A percentile compares a stretch with the other conserved stretches of the same genome.
phyloP scores from a whole-genome alignment of 2,113 vertebrate species.

The Dunckerocampus dactyliophorus region DNA sequence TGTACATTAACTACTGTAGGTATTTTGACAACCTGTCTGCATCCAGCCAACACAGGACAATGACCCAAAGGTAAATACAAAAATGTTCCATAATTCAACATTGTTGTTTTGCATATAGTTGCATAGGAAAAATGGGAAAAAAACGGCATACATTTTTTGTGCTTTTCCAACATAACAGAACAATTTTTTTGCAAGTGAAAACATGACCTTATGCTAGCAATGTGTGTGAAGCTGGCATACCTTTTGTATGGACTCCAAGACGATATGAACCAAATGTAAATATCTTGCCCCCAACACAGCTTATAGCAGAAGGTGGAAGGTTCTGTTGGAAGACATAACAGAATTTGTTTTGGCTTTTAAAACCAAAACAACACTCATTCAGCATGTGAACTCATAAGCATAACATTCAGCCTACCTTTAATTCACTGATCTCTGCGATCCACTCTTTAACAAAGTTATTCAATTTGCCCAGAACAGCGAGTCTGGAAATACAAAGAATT shows the following conservation, averaged over 20 bases:
- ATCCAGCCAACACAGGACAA: no score
- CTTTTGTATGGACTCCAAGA: slow-evolving; percentile 98
- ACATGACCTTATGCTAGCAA: no score
- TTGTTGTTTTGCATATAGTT: no score
- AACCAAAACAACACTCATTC: background rate
- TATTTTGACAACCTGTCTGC: no score
- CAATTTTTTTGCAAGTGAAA: background rate
- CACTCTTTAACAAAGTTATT: slow-evolving; percentile 93
- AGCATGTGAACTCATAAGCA: background rate
- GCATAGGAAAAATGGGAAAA: no score
- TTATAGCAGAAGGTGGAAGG: slow-evolving; percentile 80
- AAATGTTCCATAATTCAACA: no score
- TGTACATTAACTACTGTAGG: no score
- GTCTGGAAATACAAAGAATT: slow-evolving; percentile 67
- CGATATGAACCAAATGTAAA: slow-evolving; percentile 96
- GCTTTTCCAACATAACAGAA: no score
- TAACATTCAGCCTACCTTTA: slow-evolving; percentile 78
- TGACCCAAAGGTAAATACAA: no score
- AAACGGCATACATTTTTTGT: no score
- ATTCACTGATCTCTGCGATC: slow-evolving; percentile 90
- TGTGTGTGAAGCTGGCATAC: slow-evolving; percentile 59
- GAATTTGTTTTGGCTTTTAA: background rate
- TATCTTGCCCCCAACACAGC: slow-evolving; percentile 87
- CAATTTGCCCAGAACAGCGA: slow-evolving; percentile 88
- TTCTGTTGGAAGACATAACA: slow-evolving; percentile 68